Evolutionary conservation across 2,888 invertebrate species (phyloP), one percentile per base, ranked within the genome.

Genomic region (Rhingia campestris): DNA sequence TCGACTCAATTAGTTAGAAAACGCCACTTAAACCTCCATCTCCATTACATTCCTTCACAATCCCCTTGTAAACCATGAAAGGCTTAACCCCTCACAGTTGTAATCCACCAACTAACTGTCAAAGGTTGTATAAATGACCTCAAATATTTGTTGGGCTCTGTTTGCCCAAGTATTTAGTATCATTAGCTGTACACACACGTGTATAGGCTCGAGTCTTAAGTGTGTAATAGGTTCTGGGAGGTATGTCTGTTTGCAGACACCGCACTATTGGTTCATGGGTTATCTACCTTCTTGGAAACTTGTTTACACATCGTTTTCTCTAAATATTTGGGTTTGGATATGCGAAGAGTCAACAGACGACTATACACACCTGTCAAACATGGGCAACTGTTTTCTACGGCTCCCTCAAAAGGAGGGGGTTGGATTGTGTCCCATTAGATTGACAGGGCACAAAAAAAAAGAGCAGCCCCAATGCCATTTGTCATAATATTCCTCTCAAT

Each of bases 381-480:
- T 22, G 22, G 22, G 22, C 22, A 22, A 22, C 22, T 22, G 22
- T 22, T 22, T 22, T 22, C 22, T 22, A 22, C 22, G 22, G 2
- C 22, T 22, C 22, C 22, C 39, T 6, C 3, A 39, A 4, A 10
- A 39, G 6, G 0, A 9, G 39, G 10, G 9, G 9, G 39, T 22
- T 22, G 39, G 39, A 37, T 37, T 41, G 41, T 41, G 4, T 41
- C n/a, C 49, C 6, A 7, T 30, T 22, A 9, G 7, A 9, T 9
- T 30, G 9, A 47, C 32, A 33, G 22, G 22, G 22, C 2, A 37
- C 41, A 10, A 54, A n/a, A n/a, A n/a, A n/a, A n/a, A 73, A 69
- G 69, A 45, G 70, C 74, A 81, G 54, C 74, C 53, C 14, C 58
- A 39, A 59, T 54, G 9, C 41, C 53, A 58, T 80, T 72, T 66